Evolutionary conservation across 2,113 vertebrate genomes (phyloP), one percentile per base, ranked within the genome.

Genomic region (Salvelinus fontinalis): DNA sequence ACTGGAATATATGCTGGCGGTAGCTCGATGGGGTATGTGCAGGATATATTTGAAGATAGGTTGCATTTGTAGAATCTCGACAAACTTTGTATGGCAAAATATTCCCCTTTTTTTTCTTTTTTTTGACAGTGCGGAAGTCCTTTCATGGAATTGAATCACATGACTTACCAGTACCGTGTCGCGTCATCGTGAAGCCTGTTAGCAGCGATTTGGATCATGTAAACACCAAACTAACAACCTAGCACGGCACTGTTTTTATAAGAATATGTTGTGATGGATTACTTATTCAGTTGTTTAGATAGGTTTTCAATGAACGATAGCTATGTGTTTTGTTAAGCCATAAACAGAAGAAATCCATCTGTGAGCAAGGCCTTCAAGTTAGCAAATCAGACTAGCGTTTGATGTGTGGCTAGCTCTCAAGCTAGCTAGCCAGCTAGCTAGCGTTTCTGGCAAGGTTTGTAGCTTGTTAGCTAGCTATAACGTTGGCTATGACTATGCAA

Each of bases 401-500:
- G 66, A 29, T 68, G 66, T 14, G 5, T 68, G 18, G 29, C 1
- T 34, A 67, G 66, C 16, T 39, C 18, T 68, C 18, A 20, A 20
- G 27, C 66, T 68, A 39, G 39, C 8, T 39, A 34, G 31, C 31
- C 31, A 39, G 1, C 7, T 39, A n/a, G 66, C 66, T 68, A 68
- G 16, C 31, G 20, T 67, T 51, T 51, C 49, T 60, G 18, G n/a
- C 29, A 11, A 39, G 31, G 66, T 68, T 68, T 68, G 66, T 68
- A 14, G 65, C 65, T 67, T 26, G 65, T 29, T 29, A 18, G 65
- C 65, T 16, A 13, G 5, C 14, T 34, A 39, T 5, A 34, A 39
- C 34, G 34, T 39, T 39, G 7, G 16, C 82, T 29, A 7, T 79
- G 75, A 89, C 82, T 70, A 93, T 94, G 90, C 92, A 94, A 84